Base-by-base conservation (phyloP, 2,797 vertebrate genomes). In the Pygocentrus nattereri region DNA sequence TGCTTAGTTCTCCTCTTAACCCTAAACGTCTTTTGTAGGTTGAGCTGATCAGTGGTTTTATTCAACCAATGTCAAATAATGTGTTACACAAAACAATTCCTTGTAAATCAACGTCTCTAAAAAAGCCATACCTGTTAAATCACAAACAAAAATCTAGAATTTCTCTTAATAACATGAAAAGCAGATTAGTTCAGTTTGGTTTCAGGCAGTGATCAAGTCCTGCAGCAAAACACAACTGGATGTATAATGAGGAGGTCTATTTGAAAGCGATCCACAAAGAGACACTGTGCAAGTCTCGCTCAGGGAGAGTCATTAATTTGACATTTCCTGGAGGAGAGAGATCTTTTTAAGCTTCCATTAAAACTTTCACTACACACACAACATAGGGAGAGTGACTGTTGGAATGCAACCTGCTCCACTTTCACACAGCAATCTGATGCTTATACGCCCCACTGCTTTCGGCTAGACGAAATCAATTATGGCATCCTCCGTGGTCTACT, bases 361-460 rank as follows among this genome's bases (percentile, higher is more conserved):
- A 47, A 58, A 34, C 31, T 65, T 77, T 58, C 68, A 31, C 47
- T 49, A 27, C 49, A 72, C 31, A 38, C 62, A 38, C 62, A 65
- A 2, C 21, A 34, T 30, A 38, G 56, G 76, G 49, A 44, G 23
- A 69, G 44, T 21, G 68, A 81, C 56, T 65, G 61, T 27, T 72
- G 79, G 47, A 75, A 80, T 74, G 67, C 65, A 84, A 82, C 30
- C 65, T 71, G 70, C 64, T 78, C 69, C 25, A 74, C 74, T 82
- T 82, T 78, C 49, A 50, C 64, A 74, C 23, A 71, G 54, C 23
- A 72, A 65, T 70, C 52, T 69, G n/a, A 64, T 58, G 71, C 23
- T 79, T 23, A 70, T 64, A 78, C 49, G 69, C 30, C 69, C 70
- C 69, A 68, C 74, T 67, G 50, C 68, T 73, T 85, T 78, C 44